Base-by-base conservation (phyloP, 2,113 vertebrate species). In the Platycercus adscitus region DNA sequence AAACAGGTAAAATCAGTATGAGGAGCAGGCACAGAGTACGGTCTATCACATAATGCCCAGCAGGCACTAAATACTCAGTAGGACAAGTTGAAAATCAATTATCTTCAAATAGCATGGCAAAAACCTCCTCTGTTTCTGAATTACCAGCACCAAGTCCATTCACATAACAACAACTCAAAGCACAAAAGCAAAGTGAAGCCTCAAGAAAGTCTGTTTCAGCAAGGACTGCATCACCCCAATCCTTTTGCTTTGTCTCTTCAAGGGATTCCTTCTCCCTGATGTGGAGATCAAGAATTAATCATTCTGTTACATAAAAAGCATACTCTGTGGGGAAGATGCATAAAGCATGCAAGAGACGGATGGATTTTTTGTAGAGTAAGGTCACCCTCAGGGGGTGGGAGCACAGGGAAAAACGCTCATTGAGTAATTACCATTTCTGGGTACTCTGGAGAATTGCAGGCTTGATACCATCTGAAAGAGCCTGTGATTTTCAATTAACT, bases 261-360 rank as follows among this genome's bases (percentile, higher is more conserved):
- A 93, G 79, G 46, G 93, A 76, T n/a, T 72, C 52, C 47, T 89
- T 94, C n/a, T 75, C 37, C 85, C 87, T 92, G 76, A 84, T 64
- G 58, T 70, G 80, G 31, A 87, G 83, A 92, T 75, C 49, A 94
- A 93, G 77, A 93, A 94, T 94, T 97, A 96, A 96, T 97, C 88
- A 95, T 91, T 43, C 69, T 58, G n/a, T 96, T 95, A 91, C 63
- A 95, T 90, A 95, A 96, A 95, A 95, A 81, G 64, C 25, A 68
- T 75, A 77, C 43, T 97, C 96, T 86, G 26, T 55, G 33, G 94
- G 93, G 88, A 95, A 73, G 80, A 47, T 46, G 28, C 53, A 87
- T 68, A 93, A 92, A 95, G 31, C 88, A 91, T 1, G 0, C 31
- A 73, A 43, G 86, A 93, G 64, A 78, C 0, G 4, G 75, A 78